phyloP scores from a whole-genome alignment of 2,888 invertebrate species.

The Xylota sylvarum region DNA sequence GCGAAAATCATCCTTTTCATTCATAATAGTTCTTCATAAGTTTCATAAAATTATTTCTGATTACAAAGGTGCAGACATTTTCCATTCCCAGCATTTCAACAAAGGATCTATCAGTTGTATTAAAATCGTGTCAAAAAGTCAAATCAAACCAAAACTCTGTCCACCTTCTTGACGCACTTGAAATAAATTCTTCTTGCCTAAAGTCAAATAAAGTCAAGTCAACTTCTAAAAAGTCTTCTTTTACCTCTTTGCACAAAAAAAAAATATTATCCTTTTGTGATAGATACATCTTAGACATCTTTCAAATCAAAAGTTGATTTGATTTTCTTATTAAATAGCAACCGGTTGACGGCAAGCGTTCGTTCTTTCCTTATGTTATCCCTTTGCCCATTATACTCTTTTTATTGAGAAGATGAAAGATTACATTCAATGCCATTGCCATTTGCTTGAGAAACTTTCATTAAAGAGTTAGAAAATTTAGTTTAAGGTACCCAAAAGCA shows the following conservation, averaged over 20 bases:
- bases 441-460: conserved; percentile 11
- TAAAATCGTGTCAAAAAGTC: background rate
- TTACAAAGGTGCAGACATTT: too few relatives aligned
- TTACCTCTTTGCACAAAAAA: background rate
- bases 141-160: background rate
- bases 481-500: conserved; percentile 51
- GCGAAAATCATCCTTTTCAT: too few relatives aligned
- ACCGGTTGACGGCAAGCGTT: background rate
- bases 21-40: too few relatives aligned
- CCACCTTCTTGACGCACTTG: background rate
- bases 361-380: background rate
- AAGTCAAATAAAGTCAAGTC: background rate
- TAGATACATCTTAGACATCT: conserved; percentile 6
- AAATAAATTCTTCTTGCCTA: background rate
- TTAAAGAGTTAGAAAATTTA: conserved; percentile 52
- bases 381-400: background rate
- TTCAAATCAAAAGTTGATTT: conserved; percentile 27
- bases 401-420: background rate
- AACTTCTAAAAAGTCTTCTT: background rate
- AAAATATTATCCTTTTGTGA: background rate
- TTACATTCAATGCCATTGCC: background rate
- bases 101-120: too few relatives aligned
- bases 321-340: conserved; percentile 28
- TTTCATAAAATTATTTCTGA: too few relatives aligned
- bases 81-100: too few relatives aligned